These are phyloP conservation scores for Mermis nigrescens DNA, from an alignment of 2,888 invertebrate genomes.

Conservation along the genomic window DNA sequence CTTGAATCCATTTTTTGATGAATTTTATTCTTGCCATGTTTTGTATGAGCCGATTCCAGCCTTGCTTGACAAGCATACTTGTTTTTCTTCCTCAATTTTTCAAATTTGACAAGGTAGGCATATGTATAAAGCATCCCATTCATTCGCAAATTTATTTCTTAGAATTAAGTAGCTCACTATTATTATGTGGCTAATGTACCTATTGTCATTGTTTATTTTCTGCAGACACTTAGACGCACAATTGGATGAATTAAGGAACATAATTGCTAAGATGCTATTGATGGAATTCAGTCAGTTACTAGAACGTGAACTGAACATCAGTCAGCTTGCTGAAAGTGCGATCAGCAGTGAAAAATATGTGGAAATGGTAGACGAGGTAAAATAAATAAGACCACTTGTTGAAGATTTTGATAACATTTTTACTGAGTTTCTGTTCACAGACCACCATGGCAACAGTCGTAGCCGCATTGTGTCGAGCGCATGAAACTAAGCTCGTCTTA, in stretches of 20 bases:
- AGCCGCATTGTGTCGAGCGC: slow-evolving; percentile 67
- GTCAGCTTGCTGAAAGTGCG: slow-evolving; percentile 57
- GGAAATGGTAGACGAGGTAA: slow-evolving; percentile 31
- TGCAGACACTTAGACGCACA: slow-evolving; percentile 75
- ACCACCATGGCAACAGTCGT: slow-evolving; percentile 70
- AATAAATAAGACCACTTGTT: too few species aligned
- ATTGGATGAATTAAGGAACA: slow-evolving; percentile 74
- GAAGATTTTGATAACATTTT: not conserved
- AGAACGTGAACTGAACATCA: slow-evolving; percentile 63
- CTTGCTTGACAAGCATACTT: too few species aligned
- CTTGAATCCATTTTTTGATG: too few species aligned
- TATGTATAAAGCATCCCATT: too few species aligned
- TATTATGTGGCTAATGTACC: too few species aligned
- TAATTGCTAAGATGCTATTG: slow-evolving; percentile 87
- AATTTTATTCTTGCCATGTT: too few species aligned
- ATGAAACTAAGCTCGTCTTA: slow-evolving; percentile 65
- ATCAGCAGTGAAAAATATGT: slow-evolving; percentile 38
- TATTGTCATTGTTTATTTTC: slow-evolving; percentile 4
- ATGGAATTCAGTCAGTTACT: slow-evolving; percentile 81
- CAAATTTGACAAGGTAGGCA: too few species aligned
- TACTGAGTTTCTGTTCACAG: slow-evolving; percentile 36
- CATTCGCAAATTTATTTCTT: too few species aligned
- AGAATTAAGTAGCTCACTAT: too few species aligned
- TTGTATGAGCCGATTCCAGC: too few species aligned
- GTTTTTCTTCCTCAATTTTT: too few species aligned